Evolutionary conservation across 2,113 vertebrate species (phyloP).

Genomic region (Atractosteus spatula): DNA sequence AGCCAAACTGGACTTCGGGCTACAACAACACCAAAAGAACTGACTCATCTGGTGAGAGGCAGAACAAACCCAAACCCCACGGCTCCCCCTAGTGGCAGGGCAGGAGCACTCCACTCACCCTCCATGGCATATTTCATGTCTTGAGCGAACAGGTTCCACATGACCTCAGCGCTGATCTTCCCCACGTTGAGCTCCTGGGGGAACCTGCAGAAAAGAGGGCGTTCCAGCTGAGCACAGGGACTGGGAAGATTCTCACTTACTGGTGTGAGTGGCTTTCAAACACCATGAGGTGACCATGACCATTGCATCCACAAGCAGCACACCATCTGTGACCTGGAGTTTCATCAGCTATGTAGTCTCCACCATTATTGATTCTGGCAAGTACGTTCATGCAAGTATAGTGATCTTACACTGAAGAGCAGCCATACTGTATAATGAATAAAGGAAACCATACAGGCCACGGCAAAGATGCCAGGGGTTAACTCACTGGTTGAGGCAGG

Average conservation of each 20-base stretch:
- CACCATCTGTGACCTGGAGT: no score
- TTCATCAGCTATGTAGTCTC: no score
- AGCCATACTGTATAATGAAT: no score
- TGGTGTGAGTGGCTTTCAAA: no score
- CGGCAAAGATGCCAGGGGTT: neutral
- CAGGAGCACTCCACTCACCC: slow-evolving; percentile 67
- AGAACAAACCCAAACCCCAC: neutral
- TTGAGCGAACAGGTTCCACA: slow-evolving; percentile 98
- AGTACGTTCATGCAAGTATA: no score
- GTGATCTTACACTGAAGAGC: no score
- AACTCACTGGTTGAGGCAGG: slow-evolving; percentile 95
- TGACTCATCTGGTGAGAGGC: neutral
- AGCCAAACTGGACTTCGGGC: neutral
- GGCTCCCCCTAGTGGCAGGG: neutral
- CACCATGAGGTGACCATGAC: no score
- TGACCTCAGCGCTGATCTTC: slow-evolving; percentile 96
- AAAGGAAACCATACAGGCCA: no score
- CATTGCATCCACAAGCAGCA: no score
- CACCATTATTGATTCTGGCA: no score
- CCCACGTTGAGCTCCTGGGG: slow-evolving; percentile 94
- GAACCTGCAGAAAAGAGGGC: slow-evolving; percentile 61
- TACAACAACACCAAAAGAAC: neutral
- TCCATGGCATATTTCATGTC: slow-evolving; percentile 99
- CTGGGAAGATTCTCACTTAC: no score
- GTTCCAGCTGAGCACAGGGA: no score